Evolutionary conservation across 2,888 invertebrate species (phyloP).

Genomic region (Acheta domesticus): DNA sequence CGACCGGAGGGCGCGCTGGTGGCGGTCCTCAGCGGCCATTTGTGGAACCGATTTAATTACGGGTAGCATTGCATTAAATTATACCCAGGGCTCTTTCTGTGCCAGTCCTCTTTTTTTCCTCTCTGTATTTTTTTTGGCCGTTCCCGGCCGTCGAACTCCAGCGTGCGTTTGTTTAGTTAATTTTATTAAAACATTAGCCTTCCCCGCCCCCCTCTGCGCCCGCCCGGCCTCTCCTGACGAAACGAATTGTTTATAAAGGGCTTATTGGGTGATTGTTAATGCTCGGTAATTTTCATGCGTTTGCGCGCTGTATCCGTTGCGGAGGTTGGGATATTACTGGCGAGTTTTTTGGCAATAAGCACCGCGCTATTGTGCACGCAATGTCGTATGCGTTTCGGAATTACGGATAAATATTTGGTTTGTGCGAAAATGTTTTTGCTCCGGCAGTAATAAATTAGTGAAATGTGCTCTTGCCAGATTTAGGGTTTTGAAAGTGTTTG

Average conservation of each 20-base stretch:
- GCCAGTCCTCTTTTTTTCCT: background rate
- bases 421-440: background rate
- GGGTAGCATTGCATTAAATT: background rate
- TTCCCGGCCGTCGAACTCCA: background rate
- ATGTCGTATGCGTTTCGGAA: background rate
- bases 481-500: too few relatives aligned
- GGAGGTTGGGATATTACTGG: background rate
- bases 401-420: background rate
- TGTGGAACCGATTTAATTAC: conserved; percentile 8
- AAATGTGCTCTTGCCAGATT: too few relatives aligned
- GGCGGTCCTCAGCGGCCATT: background rate
- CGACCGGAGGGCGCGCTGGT: background rate
- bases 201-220: background rate
- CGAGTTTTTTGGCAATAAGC: conserved; percentile 5
- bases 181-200: background rate
- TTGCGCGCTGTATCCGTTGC: background rate
- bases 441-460: too few relatives aligned
- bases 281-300: background rate
- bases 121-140: background rate
- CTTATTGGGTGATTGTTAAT: conserved; percentile 18
- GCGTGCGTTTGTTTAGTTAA: background rate
- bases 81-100: background rate
- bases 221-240: background rate
- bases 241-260: conserved; percentile 18
- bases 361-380: background rate